Evolutionary conservation across 1,140 invertebrate species (phyloP), one percentile per base, ranked within the genome.

Genomic region (Zaprionus vittiger): DNA sequence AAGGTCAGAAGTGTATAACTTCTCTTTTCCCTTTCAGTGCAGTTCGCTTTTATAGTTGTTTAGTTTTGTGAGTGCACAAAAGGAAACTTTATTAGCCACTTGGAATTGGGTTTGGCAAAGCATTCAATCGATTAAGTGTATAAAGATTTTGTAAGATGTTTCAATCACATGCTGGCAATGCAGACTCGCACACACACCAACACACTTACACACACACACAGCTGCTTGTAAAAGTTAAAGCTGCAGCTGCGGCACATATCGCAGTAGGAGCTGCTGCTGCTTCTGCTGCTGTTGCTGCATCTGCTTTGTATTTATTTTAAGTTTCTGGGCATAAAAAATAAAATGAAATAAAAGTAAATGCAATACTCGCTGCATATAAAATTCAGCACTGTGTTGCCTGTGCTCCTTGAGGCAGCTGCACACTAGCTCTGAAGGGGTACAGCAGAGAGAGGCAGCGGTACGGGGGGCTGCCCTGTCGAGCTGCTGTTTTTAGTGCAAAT

Each of bases 291-390:
- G 49, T 9, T 14, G 67, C 41, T 49, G 28, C 56, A n/a, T 60
- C 49, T 62, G 63, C 62, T 57, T 70, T 56, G 73, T 52, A 55
- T 59, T 71, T 60, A 80, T 76, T 68, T 65, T 47, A 37, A 65
- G 62, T 55, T 55, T 38, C 34, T 54, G 31, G 54, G 22, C 20
- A 15, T 61, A 37, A 63, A 63, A 77, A 77, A 80, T 71, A 64
- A 66, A 67, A 64, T 24, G 22, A 77, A 77, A 81, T 70, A 55
- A 61, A 81, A 82, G 61, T 74, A 67, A 69, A 73, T 70, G 65
- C 64, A 82, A 82, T 76, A 66, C 62, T 56, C 66, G 73, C 71
- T 37, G 22, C 73, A 77, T 47, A 69, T 75, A 56, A 69, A 73
- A 81, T 67, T 78, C 66, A 68, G 31, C 56, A 38, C 70, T 70